These are phyloP conservation scores for Platysteira castanea DNA, from an alignment of 2,113 vertebrate species.

Conservation along the genomic window DNA sequence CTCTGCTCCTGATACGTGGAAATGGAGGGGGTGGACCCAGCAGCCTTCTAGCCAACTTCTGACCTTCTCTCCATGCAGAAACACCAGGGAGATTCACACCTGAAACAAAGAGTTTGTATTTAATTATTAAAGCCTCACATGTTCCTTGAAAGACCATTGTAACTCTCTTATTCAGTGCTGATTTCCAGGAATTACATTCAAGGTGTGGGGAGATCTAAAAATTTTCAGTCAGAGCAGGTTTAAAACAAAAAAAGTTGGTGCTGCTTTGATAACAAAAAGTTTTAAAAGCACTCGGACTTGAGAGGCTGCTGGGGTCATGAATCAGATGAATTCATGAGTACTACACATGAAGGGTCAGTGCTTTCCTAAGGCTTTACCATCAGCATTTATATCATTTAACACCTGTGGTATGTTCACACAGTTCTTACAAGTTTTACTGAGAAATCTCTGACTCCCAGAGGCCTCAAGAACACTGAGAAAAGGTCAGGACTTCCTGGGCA, in stretches of 20 bases:
- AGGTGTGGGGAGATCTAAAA: background rate
- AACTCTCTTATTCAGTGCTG: background rate
- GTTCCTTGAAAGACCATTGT: background rate
- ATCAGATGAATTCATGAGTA: background rate
- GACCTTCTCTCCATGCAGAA: slow-evolving; percentile 71
- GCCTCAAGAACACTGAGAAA: background rate
- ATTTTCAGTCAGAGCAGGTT: background rate
- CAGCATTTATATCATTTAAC: background rate
- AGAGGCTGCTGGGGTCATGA: background rate
- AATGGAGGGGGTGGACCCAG: slow-evolving; percentile 48
- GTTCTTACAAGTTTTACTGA: background rate
- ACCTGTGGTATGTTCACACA: background rate
- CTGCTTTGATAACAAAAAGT: background rate
- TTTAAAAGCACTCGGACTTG: background rate
- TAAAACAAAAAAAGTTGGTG: background rate
- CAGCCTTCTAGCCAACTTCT: slow-evolving; percentile 51
- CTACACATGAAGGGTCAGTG: background rate
- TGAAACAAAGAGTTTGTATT: slow-evolving; percentile 22
- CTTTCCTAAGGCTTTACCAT: background rate
- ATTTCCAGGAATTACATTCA: background rate
- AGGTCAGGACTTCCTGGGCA: background rate
- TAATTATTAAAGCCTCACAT: background rate
- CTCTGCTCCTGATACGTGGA: background rate
- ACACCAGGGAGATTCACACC: slow-evolving; percentile 4
- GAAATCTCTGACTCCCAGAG: background rate